A percentile compares a stretch with the other conserved stretches of the same genome.
Evolutionary conservation across 2,797 vertebrate genomes (phyloP).

Genomic region (Hydrophis major): DNA sequence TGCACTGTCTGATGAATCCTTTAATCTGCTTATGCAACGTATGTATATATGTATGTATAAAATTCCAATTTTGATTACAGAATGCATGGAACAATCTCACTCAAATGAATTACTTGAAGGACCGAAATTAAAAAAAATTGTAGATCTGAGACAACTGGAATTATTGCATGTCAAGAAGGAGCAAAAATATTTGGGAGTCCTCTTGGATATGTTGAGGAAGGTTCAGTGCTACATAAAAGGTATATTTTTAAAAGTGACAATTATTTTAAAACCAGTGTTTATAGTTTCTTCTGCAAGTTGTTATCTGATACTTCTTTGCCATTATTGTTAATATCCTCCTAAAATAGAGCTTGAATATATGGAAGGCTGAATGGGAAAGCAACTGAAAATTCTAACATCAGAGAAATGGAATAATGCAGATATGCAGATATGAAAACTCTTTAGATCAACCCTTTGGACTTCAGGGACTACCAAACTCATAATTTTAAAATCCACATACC

Average conservation of each 20-base stretch:
- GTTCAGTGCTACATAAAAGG: conserved; percentile 76
- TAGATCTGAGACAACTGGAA: conserved; percentile 72
- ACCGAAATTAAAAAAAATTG: conserved; percentile 55
- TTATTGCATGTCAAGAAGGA: conserved; percentile 69
- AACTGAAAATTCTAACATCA: not conserved
- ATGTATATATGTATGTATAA: too few relatives aligned
- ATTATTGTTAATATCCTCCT: not conserved
- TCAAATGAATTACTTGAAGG: not conserved
- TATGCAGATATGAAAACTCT: not conserved
- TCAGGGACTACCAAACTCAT: too few relatives aligned
- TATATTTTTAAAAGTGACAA: conserved; percentile 48
- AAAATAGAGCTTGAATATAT: not conserved
- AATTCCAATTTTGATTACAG: conserved; percentile 54
- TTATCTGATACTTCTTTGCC: not conserved
- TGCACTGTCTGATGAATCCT: not conserved
- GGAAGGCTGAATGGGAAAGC: not conserved
- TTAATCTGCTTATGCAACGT: not conserved
- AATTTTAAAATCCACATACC: too few relatives aligned
- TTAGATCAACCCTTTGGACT: not conserved
- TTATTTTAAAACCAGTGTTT: not conserved
- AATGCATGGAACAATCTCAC: rapidly evolving
- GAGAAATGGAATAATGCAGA: not conserved
- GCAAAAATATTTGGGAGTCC: conserved; percentile 68
- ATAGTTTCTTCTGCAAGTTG: not conserved
- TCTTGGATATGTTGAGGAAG: conserved; percentile 78